Conservation (phyloP, 2,113 vertebrate genomes). For the Parus major region DNA sequence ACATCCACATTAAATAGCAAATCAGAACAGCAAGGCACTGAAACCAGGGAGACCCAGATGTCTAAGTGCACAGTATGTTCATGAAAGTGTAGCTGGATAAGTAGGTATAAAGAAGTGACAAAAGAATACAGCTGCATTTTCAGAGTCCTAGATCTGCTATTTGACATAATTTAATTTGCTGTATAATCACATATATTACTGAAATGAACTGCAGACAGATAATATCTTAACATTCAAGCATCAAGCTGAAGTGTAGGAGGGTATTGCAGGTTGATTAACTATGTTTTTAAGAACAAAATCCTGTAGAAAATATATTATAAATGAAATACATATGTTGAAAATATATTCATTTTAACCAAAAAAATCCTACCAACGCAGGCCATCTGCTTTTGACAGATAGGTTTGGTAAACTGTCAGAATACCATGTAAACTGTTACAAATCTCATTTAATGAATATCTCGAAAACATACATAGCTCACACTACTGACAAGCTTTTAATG, state of each 20-base stretch:
- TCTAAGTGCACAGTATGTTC: not conserved
- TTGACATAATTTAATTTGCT: not conserved
- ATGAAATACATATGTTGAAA: slow-evolving; percentile 6
- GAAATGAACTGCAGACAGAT: not conserved
- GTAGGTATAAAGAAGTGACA: not conserved
- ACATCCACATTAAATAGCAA: not conserved
- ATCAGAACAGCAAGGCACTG: rapidly evolving
- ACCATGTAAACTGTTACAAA: slow-evolving; percentile 62
- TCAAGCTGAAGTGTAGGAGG: not conserved
- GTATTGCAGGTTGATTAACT: not conserved
- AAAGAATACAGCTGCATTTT: not conserved
- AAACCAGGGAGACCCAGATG: not conserved
- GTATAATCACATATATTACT: not conserved
- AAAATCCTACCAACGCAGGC: slow-evolving; percentile 33
- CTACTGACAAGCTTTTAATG: slow-evolving; percentile 46
- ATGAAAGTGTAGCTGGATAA: not conserved
- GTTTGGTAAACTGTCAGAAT: slow-evolving; percentile 56
- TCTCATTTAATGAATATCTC: slow-evolving; percentile 41
- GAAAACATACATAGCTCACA: slow-evolving; percentile 32
- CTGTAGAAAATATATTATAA: not conserved
- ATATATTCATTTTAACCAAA: slow-evolving; percentile 22
- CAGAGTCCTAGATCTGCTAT: not conserved
- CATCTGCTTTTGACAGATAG: slow-evolving; percentile 62
- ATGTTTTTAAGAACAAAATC: not conserved
- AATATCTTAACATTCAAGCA: not conserved